Evolutionary conservation across 2,888 invertebrate species (phyloP).

Genomic region (Dryomyza anilis): DNA sequence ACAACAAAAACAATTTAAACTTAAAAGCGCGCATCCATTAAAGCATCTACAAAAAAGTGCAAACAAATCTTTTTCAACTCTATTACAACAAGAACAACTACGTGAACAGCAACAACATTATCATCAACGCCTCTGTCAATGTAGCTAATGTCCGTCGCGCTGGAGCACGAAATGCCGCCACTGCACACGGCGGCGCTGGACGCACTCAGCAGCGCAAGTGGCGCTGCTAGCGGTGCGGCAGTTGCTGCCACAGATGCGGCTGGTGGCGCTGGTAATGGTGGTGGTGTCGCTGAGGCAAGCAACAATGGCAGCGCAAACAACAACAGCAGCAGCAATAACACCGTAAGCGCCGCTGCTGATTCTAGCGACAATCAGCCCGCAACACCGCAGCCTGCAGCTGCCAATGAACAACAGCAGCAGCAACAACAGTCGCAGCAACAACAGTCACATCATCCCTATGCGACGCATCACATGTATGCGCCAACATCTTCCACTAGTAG

Average conservation of each 20-base stretch:
- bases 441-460: constrained; percentile 44
- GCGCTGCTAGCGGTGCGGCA: constrained; percentile 29
- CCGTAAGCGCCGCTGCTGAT: constrained; percentile 75
- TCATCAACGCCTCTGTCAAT: constrained; percentile 29
- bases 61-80: no score
- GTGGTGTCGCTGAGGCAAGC: constrained; percentile 31
- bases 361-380: constrained; percentile 70
- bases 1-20: constrained; percentile 16
- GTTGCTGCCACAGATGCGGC: constrained; percentile 26
- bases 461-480: constrained; percentile 36
- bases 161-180: constrained; percentile 58
- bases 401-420: constrained; percentile 51
- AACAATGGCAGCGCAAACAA: constrained; percentile 30
- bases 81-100: not conserved
- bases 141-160: constrained; percentile 54
- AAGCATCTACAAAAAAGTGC: constrained; percentile 26
- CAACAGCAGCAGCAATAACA: constrained; percentile 34
- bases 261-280: constrained; percentile 26
- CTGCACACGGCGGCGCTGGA: constrained; percentile 57
- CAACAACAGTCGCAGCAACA: constrained; percentile 65
- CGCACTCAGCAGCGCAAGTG: constrained; percentile 34
- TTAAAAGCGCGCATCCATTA: no score
- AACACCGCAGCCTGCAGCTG: constrained; percentile 55
- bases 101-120: constrained; percentile 31
- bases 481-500: not conserved